Conservation (phyloP, 2,888 invertebrate species). For the Dasysyrphus tricinctus region DNA sequence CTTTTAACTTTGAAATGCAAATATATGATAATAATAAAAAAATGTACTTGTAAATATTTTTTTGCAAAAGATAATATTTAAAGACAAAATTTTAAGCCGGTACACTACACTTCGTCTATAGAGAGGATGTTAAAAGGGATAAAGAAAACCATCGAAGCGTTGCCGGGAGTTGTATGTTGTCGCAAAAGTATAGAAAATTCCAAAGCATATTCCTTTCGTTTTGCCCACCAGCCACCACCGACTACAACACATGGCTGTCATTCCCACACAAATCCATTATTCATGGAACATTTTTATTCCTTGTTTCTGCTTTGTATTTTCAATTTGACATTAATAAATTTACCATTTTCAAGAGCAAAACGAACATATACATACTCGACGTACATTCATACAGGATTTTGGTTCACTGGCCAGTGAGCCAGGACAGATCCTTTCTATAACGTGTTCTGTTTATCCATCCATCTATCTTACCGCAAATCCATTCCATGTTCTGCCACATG, state of each 20-base stretch:
- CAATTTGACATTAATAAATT: conserved; percentile 65
- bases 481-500: conserved; percentile 41
- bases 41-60: not conserved
- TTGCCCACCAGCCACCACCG: not conserved
- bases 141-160: conserved; percentile 17
- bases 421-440: conserved; percentile 21
- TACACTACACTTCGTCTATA: conserved; percentile 20
- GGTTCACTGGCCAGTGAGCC: conserved; percentile 16
- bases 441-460: conserved; percentile 54
- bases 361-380: not conserved
- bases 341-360: conserved; percentile 56
- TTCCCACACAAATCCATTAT: conserved; percentile 71
- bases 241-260: conserved; percentile 51
- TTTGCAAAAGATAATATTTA: conserved; percentile 11
- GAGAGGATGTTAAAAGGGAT: conserved; percentile 1
- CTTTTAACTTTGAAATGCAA: conserved; percentile 37
- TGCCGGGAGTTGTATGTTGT: not conserved
- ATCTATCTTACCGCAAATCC: conserved; percentile 52
- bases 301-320: conserved; percentile 58
- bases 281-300: conserved; percentile 55
- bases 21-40: not conserved
- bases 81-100: conserved; percentile 19
- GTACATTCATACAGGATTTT: conserved; percentile 5
- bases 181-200: conserved; percentile 9
- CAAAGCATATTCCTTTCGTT: conserved; percentile 46